phyloP scores from a whole-genome alignment of 2,888 invertebrate species.

The Didymodactylos carnosus region DNA sequence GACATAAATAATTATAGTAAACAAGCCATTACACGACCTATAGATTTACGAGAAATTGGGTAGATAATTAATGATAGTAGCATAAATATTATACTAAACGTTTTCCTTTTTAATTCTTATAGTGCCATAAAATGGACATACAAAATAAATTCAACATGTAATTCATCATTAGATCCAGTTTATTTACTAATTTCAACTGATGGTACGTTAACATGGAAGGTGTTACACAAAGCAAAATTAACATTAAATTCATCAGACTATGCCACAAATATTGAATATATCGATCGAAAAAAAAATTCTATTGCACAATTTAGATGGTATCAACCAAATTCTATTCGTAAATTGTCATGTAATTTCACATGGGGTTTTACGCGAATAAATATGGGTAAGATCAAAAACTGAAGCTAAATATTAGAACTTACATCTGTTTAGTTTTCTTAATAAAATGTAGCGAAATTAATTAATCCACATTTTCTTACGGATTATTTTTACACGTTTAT shows the following conservation, averaged over 20 bases:
- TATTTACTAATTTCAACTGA: neutral
- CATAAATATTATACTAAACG: neutral
- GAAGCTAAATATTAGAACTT: neutral
- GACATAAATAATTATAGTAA: neutral
- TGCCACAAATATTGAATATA: too few species aligned
- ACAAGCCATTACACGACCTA: neutral
- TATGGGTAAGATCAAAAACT: neutral
- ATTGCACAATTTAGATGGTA: neutral
- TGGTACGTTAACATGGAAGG: neutral
- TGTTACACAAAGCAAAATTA: neutral
- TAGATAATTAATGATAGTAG: neutral
- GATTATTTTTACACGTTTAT: neutral
- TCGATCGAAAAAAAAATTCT: too few species aligned
- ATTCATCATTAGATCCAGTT: too few species aligned
- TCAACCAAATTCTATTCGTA: neutral
- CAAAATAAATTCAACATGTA: neutral
- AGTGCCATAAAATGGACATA: neutral
- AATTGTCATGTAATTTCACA: too few species aligned
- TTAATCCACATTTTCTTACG: neutral
- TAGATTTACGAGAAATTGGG: neutral
- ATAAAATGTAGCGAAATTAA: neutral
- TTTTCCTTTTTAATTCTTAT: neutral
- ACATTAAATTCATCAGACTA: too few species aligned
- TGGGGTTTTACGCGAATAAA: neutral
- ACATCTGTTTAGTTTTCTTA: neutral